phyloP scores from a whole-genome alignment of 2,888 invertebrate genomes.

The Trypoxylon attenuatum region DNA sequence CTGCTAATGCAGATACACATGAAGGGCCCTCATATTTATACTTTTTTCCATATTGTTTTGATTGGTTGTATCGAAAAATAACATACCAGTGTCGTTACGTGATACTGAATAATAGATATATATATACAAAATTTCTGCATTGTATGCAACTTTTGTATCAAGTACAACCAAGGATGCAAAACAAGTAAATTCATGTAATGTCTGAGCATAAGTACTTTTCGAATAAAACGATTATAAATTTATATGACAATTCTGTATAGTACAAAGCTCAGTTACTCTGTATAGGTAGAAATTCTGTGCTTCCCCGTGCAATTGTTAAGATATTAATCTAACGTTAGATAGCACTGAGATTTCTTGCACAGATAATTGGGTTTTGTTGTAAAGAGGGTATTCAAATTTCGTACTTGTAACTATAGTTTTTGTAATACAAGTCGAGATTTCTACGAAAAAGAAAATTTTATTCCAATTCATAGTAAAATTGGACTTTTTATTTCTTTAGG shows the following conservation, averaged over 20 bases:
- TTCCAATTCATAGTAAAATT: slow-evolving; percentile 26
- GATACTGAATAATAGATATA: too few relatives aligned
- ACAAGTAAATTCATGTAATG: slow-evolving; percentile 14
- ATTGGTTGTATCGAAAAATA: too few relatives aligned
- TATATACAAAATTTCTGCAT: slow-evolving; percentile 15
- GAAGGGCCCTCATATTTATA: slow-evolving; percentile 50
- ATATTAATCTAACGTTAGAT: background rate
- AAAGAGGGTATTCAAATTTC: slow-evolving; percentile 21
- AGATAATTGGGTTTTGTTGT: slow-evolving; percentile 29
- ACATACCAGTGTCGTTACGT: too few relatives aligned
- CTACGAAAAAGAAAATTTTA: slow-evolving; percentile 27
- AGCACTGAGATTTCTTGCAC: slow-evolving; percentile 10
- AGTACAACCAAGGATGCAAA: slow-evolving; percentile 53
- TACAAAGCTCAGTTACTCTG: slow-evolving; percentile 34
- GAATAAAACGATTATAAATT: background rate
- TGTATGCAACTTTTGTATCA: slow-evolving; percentile 45
- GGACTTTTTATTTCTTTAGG: slow-evolving; percentile 64
- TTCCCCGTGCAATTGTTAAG: background rate
- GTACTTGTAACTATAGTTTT: slow-evolving; percentile 29
- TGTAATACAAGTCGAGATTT: slow-evolving; percentile 37
- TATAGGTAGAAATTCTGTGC: slow-evolving; percentile 28
- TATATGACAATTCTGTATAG: slow-evolving; percentile 10
- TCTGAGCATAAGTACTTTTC: background rate
- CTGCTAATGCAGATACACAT: slow-evolving; percentile 49
- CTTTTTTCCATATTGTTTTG: slow-evolving; percentile 33